These are phyloP conservation scores for Asobara japonica DNA, from an alignment of 1,140 invertebrate genomes.

Conservation along the genomic window DNA sequence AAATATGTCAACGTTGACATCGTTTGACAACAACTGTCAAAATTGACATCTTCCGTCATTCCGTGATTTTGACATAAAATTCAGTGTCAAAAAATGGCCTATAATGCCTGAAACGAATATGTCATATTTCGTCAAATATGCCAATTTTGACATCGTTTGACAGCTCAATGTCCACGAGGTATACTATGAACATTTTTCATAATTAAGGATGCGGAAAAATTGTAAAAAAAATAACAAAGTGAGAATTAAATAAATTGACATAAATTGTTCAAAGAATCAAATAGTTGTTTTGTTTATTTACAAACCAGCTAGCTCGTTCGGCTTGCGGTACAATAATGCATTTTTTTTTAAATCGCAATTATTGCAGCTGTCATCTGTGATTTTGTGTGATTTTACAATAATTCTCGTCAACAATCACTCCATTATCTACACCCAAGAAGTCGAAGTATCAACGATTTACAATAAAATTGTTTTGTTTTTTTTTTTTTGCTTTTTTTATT, in stretches of 20 bases:
- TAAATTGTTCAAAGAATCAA: slow-evolving; percentile 61
- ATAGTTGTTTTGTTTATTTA: slow-evolving; percentile 63
- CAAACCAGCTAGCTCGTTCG: slow-evolving; percentile 65
- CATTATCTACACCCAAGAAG: slow-evolving; percentile 6
- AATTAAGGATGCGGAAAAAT: neutral
- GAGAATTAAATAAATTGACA: neutral
- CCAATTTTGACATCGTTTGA: too few relatives aligned
- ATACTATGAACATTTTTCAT: too few relatives aligned
- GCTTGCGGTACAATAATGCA: slow-evolving; percentile 62
- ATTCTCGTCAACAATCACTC: slow-evolving; percentile 21
- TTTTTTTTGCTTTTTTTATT: too few relatives aligned
- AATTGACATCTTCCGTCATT: too few relatives aligned
- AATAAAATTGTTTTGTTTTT: neutral
- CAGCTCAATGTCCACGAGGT: too few relatives aligned
- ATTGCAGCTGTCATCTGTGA: slow-evolving; percentile 12
- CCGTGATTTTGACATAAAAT: too few relatives aligned
- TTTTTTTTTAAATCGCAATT: slow-evolving; percentile 36
- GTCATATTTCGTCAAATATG: too few relatives aligned
- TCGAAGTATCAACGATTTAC: slow-evolving; percentile 20
- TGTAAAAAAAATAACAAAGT: neutral
- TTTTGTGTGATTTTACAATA: slow-evolving; percentile 43
- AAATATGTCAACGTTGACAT: too few relatives aligned
- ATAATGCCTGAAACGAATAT: too few relatives aligned
- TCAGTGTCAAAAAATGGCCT: too few relatives aligned
- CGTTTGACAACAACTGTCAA: too few relatives aligned